Conservation (phyloP, 1,140 invertebrate genomes). For the Dendroctonus valens region DNA sequence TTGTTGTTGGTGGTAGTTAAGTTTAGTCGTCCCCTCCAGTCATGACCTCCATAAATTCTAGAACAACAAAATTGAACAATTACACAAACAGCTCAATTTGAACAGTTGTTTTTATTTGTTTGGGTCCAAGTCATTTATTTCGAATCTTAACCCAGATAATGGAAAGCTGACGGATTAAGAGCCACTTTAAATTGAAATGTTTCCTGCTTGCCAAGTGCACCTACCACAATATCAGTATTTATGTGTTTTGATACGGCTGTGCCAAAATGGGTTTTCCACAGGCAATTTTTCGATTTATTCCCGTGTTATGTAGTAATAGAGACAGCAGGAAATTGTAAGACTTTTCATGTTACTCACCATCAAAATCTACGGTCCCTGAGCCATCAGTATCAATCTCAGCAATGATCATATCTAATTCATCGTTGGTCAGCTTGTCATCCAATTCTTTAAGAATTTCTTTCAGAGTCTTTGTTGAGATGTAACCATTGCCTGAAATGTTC, state of each 20-base stretch:
- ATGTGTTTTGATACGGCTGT: conserved; percentile 7
- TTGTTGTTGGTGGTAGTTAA: not conserved
- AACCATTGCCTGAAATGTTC: conserved; percentile 62
- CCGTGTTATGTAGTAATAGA: no score
- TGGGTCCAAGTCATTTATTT: conserved; percentile 10
- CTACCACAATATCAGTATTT: conserved; percentile 16
- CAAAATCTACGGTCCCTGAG: conserved; percentile 74
- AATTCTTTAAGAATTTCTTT: conserved; percentile 74
- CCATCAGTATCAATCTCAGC: conserved; percentile 74
- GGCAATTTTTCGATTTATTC: not conserved
- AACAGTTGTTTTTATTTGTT: conserved; percentile 5
- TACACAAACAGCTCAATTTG: no score
- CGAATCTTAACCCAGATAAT: conserved; percentile 10
- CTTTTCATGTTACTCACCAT: conserved; percentile 54
- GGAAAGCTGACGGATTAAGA: conserved; percentile 17
- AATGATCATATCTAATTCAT: conserved; percentile 73
- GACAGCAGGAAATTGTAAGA: no score
- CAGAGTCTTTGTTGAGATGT: conserved; percentile 71
- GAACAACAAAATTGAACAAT: conserved; percentile 7
- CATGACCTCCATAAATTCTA: conserved; percentile 41
- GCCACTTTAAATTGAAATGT: conserved; percentile 16
- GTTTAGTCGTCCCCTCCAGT: conserved; percentile 38
- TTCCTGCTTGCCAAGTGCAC: conserved; percentile 17
- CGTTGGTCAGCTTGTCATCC: conserved; percentile 68
- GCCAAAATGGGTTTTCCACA: conserved; percentile 3